These are phyloP conservation scores for Chelidonichthys spinosus DNA, from an alignment of 2,797 vertebrate species.

Conservation along the genomic window DNA sequence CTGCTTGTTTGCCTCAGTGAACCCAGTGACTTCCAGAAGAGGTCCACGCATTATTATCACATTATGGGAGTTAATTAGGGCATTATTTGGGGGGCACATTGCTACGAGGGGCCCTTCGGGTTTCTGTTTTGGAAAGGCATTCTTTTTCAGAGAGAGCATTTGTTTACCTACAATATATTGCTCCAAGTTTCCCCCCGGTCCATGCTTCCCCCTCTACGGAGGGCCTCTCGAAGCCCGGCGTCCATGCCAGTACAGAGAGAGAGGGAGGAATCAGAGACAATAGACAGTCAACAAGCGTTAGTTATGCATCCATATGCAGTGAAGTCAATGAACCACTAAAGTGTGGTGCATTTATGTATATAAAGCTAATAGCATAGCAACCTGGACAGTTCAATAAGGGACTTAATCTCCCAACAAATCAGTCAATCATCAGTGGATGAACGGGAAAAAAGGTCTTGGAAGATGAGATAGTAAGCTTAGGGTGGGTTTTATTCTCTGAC, in stretches of 20 bases:
- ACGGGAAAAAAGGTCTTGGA: slow-evolving; percentile 34
- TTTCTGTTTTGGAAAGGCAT: slow-evolving; percentile 77
- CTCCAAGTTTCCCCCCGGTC: slow-evolving; percentile 78
- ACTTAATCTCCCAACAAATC: slow-evolving; percentile 63
- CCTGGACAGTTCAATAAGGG: slow-evolving; percentile 47
- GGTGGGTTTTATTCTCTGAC: slow-evolving; percentile 6
- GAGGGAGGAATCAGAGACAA: slow-evolving; percentile 49
- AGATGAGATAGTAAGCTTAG: slow-evolving; percentile 11
- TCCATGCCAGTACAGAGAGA: slow-evolving; percentile 74
- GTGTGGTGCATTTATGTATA: too few relatives aligned
- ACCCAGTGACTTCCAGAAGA: slow-evolving; percentile 75
- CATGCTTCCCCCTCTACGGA: slow-evolving; percentile 70
- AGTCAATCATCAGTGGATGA: slow-evolving; percentile 50
- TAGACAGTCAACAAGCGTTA: slow-evolving; percentile 45
- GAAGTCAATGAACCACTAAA: background rate
- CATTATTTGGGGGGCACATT: slow-evolving; percentile 78
- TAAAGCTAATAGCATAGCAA: background rate
- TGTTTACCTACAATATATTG: slow-evolving; percentile 85
- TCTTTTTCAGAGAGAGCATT: slow-evolving; percentile 83
- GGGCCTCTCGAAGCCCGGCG: slow-evolving; percentile 77
- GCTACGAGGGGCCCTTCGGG: slow-evolving; percentile 57
- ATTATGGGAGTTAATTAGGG: slow-evolving; percentile 79
- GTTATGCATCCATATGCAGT: slow-evolving; percentile 26
- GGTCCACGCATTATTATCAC: slow-evolving; percentile 73
- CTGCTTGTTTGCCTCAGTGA: slow-evolving; percentile 71